phyloP scores from a whole-genome alignment of 2,797 vertebrate species.

The Glyptemys insculpta region DNA sequence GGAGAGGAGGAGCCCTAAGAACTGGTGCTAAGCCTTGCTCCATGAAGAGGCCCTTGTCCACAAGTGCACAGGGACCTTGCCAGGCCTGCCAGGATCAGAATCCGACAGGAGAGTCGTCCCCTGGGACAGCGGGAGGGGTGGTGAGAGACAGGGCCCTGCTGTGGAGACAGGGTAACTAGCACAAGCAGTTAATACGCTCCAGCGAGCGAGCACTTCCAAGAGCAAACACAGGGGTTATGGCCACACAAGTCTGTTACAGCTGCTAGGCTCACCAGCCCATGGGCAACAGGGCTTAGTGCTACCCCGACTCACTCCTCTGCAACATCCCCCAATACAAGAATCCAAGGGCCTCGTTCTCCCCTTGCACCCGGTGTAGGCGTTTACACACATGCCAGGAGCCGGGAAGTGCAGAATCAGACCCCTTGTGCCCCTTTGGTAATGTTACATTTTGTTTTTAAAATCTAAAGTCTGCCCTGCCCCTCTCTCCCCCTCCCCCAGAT shows the following conservation, averaged over 20 bases:
- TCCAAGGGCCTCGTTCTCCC: neutral
- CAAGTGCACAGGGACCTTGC: neutral
- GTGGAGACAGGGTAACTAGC: neutral
- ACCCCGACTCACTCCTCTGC: neutral
- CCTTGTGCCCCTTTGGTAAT: neutral
- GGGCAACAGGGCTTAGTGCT: neutral
- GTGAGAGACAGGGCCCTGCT: neutral
- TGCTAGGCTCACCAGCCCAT: neutral
- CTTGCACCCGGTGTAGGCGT: neutral
- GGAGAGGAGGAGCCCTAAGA: too few relatives aligned
- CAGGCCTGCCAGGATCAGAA: neutral
- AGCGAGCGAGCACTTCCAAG: neutral
- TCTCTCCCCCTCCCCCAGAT: neutral
- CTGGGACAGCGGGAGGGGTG: neutral
- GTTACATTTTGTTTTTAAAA: neutral
- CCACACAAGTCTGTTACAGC: neutral
- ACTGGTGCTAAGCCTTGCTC: too few relatives aligned
- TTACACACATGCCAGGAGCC: neutral
- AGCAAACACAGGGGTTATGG: neutral
- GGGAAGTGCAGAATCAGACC: neutral
- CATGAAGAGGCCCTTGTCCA: neutral
- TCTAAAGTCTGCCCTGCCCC: neutral
- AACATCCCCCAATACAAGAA: neutral
- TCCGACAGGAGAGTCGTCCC: neutral
- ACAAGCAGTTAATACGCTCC: neutral